These are phyloP conservation scores for Scrobipalpa atriplicella DNA, from an alignment of 2,888 invertebrate genomes.

Conservation along the genomic window DNA sequence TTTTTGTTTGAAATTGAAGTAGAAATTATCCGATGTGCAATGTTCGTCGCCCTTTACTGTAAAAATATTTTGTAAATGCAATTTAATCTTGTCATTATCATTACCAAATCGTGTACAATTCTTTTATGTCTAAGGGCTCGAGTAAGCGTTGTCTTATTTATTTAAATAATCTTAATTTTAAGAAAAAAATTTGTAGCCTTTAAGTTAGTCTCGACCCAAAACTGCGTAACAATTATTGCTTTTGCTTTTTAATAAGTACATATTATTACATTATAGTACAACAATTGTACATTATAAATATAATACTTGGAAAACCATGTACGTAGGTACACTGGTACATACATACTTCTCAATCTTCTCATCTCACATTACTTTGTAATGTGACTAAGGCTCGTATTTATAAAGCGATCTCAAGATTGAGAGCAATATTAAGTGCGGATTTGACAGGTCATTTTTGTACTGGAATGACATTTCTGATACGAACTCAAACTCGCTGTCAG, in stretches of 20 bases:
- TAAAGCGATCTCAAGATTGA: too few relatives aligned
- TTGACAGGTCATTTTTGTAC: too few relatives aligned
- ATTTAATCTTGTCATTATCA: not conserved
- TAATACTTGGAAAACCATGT: not conserved
- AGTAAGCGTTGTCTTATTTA: conserved; percentile 61
- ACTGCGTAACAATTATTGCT: not conserved
- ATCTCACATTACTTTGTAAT: not conserved
- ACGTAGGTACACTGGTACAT: not conserved
- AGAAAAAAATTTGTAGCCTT: not conserved
- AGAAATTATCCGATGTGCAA: too few relatives aligned
- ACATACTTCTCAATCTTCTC: not conserved
- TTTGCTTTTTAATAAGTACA: not conserved
- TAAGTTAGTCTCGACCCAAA: not conserved
- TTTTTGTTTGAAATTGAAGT: too few relatives aligned
- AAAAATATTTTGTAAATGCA: not conserved
- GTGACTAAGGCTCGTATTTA: too few relatives aligned
- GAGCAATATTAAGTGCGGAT: too few relatives aligned
- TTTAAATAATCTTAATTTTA: conserved; percentile 4
- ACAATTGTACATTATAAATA: too few relatives aligned
- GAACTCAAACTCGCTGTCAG: too few relatives aligned
- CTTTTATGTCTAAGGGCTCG: conserved; percentile 37
- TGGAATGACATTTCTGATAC: too few relatives aligned
- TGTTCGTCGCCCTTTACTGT: too few relatives aligned
- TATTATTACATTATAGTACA: too few relatives aligned
- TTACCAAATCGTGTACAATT: conserved; percentile 10